Percentiles rank a stretch among this genome's conserved stretches.
Conservation (phyloP, 1,140 invertebrate genomes). For the Drosophila persimilis region DNA sequence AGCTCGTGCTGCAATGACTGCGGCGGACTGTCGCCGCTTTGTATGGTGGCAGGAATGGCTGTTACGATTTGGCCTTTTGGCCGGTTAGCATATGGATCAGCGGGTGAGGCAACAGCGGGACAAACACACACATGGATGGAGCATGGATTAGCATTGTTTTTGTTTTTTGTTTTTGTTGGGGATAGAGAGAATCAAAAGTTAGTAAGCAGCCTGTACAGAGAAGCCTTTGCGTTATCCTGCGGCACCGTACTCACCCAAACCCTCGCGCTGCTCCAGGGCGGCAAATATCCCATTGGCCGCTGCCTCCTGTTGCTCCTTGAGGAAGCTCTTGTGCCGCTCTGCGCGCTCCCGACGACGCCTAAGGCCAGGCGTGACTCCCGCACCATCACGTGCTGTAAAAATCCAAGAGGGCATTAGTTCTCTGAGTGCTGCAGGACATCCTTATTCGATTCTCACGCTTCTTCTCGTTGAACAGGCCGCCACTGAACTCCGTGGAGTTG, state of each 20-base stretch:
- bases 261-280: slow-evolving; percentile 84
- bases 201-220: slow-evolving; percentile 57
- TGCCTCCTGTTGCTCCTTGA: slow-evolving; percentile 90
- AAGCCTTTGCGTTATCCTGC: background rate
- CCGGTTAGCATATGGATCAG: slow-evolving; percentile 63
- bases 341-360: slow-evolving; percentile 89
- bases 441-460: slow-evolving; percentile 54
- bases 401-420: background rate
- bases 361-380: slow-evolving; percentile 90
- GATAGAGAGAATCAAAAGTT: slow-evolving; percentile 67
- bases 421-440: too few species aligned
- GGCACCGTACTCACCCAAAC: slow-evolving; percentile 70
- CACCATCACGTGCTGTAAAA: slow-evolving; percentile 62
- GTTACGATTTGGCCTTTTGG: slow-evolving; percentile 79
- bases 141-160: slow-evolving; percentile 53
- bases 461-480: slow-evolving; percentile 72
- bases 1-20: slow-evolving; percentile 66
- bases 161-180: slow-evolving; percentile 10
- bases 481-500: slow-evolving; percentile 76
- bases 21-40: slow-evolving; percentile 77
- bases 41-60: slow-evolving; percentile 77
- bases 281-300: slow-evolving; percentile 84
- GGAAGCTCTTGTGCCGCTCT: slow-evolving; percentile 91
- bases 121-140: slow-evolving; percentile 44
- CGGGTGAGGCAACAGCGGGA: slow-evolving; percentile 63